These are phyloP conservation scores for Chironomus tepperi DNA, from an alignment of 1,140 invertebrate species.

Conservation along the genomic window DNA sequence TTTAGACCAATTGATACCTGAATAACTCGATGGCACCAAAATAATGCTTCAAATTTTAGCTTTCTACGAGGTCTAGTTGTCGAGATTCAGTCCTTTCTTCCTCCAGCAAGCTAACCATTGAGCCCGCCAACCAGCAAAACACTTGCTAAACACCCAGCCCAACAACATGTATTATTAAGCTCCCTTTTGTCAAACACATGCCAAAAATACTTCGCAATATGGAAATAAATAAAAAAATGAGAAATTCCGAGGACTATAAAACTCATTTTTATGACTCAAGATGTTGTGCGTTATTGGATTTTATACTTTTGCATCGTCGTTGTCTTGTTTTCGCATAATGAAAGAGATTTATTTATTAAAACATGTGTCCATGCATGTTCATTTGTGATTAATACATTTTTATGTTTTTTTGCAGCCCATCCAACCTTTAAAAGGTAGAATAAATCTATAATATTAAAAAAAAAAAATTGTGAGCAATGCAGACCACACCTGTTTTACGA, in stretches of 20 bases:
- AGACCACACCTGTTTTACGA: constrained; percentile 20
- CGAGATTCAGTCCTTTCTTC: no score
- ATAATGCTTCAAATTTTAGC: no score
- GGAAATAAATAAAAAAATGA: no score
- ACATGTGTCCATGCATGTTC: constrained; percentile 21
- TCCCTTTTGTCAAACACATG: no score
- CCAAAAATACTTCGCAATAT: background rate
- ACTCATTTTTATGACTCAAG: background rate
- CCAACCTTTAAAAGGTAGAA: background rate
- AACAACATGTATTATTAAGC: no score
- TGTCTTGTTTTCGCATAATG: background rate
- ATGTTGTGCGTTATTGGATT: background rate
- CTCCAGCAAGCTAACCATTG: no score
- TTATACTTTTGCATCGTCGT: background rate
- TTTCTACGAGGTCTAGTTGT: no score
- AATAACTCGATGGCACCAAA: no score
- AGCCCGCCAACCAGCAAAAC: no score
- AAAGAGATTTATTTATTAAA: constrained; percentile 4
- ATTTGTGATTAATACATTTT: constrained; percentile 20
- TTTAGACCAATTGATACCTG: no score
- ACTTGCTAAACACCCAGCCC: no score
- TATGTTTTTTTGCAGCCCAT: background rate
- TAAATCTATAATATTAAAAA: background rate
- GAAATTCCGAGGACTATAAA: background rate
- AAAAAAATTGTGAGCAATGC: background rate